Conservation (phyloP, 2,113 vertebrate species). For the Mus pahari region DNA sequence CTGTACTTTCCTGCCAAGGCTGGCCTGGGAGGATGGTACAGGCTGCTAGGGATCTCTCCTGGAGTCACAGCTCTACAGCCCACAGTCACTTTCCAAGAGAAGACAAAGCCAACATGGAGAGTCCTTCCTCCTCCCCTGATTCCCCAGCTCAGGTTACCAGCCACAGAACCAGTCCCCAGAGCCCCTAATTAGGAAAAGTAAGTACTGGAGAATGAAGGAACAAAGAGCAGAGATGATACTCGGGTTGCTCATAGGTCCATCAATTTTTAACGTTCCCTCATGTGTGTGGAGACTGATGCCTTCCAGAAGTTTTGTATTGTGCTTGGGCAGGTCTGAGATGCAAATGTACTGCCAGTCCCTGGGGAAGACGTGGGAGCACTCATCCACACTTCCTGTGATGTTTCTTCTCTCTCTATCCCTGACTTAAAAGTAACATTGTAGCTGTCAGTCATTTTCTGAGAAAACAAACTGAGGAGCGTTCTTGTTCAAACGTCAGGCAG, state of each 20-base stretch:
- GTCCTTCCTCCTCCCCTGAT: neutral
- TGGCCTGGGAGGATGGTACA: neutral
- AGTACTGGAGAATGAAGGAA: neutral
- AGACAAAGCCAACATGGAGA: neutral
- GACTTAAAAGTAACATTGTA: neutral
- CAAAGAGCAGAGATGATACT: slow-evolving; percentile 7
- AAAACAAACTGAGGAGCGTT: slow-evolving; percentile 31
- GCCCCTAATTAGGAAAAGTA: slow-evolving; percentile 43
- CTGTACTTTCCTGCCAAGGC: neutral
- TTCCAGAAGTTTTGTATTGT: neutral
- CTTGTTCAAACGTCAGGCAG: neutral
- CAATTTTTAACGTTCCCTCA: slow-evolving; percentile 61
- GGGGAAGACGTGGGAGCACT: neutral
- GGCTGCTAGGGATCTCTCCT: neutral
- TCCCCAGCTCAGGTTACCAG: neutral
- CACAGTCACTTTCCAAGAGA: neutral
- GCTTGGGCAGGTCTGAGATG: neutral
- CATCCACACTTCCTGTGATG: neutral
- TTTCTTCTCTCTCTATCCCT: neutral
- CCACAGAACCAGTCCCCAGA: neutral
- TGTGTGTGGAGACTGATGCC: neutral
- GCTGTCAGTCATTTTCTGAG: slow-evolving; percentile 52
- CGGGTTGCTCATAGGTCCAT: slow-evolving; percentile 32
- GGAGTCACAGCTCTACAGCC: neutral
- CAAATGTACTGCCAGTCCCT: neutral